Conservation (phyloP, 2,888 invertebrate genomes). For the Caenorhabditis plicata region DNA sequence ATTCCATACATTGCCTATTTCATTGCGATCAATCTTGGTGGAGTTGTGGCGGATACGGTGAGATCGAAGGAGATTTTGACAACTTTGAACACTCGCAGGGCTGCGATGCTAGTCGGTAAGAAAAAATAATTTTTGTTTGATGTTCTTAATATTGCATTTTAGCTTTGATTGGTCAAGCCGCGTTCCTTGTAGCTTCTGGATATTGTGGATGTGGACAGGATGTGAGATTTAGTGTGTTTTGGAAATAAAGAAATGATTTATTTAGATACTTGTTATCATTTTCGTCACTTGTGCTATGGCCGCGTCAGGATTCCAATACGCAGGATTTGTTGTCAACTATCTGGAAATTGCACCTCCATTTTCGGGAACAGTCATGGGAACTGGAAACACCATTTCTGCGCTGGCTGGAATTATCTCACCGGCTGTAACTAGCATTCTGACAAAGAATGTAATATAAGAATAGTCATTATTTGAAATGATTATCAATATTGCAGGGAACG, state of each 20-base stretch:
- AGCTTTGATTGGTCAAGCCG: conserved; percentile 62
- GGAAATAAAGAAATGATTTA: background rate
- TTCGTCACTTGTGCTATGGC: conserved; percentile 59
- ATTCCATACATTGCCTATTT: conserved; percentile 66
- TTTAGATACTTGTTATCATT: conserved; percentile 53
- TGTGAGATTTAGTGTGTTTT: conserved; percentile 2
- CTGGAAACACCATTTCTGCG: conserved; percentile 65
- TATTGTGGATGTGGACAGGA: conserved; percentile 64
- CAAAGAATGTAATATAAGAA: conserved; percentile 43
- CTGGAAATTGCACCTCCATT: conserved; percentile 65
- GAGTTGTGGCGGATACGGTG: conserved; percentile 59
- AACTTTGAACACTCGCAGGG: conserved; percentile 62
- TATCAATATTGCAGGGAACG: conserved; percentile 57
- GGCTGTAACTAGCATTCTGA: conserved; percentile 55
- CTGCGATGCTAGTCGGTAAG: conserved; percentile 64
- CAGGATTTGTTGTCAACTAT: conserved; percentile 65
- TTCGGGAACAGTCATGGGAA: conserved; percentile 59
- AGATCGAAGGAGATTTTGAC: conserved; percentile 49
- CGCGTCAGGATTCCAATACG: conserved; percentile 64
- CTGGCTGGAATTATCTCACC: conserved; percentile 66
- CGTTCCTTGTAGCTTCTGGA: conserved; percentile 62
- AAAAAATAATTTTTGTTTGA: too few relatives aligned
- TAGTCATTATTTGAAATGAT: background rate
- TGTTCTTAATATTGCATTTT: too few relatives aligned
- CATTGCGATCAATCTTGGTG: conserved; percentile 62